Conservation (phyloP, 2,888 invertebrate genomes). For the Candidula unifasciata region DNA sequence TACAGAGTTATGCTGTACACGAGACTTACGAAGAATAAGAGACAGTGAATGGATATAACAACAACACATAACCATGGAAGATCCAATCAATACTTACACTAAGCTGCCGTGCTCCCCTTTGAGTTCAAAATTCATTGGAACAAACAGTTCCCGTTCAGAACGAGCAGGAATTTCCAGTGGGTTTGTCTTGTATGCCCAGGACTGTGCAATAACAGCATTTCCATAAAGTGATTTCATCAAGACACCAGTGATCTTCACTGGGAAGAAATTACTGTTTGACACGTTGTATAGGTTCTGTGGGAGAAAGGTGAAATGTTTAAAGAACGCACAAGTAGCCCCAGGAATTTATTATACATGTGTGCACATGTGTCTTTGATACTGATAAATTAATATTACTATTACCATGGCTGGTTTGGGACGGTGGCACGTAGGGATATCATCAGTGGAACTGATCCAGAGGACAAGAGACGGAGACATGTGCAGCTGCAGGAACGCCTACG, state of each 20-base stretch:
- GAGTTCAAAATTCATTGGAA: conserved; percentile 50
- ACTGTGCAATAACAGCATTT: conserved; percentile 62
- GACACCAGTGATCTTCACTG: conserved; percentile 69
- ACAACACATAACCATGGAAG: neutral
- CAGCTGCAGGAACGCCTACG: too few relatives aligned
- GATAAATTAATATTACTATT: too few relatives aligned
- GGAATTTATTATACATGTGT: too few relatives aligned
- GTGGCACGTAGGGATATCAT: too few relatives aligned
- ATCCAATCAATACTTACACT: conserved; percentile 64
- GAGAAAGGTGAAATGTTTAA: too few relatives aligned
- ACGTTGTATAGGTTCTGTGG: conserved; percentile 77
- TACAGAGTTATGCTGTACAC: neutral
- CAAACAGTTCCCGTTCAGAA: conserved; percentile 49
- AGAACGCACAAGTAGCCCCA: too few relatives aligned
- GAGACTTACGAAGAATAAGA: neutral
- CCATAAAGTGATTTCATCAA: conserved; percentile 68
- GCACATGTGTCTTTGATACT: too few relatives aligned
- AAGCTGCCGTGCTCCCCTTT: conserved; percentile 54
- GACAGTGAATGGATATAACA: neutral
- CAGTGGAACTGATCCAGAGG: too few relatives aligned
- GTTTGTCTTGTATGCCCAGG: conserved; percentile 56
- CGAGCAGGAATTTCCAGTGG: conserved; percentile 62
- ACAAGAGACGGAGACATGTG: too few relatives aligned
- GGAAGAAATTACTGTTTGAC: conserved; percentile 76
- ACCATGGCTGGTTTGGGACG: too few relatives aligned